phyloP scores from a whole-genome alignment of 2,888 invertebrate species.

The Diarsia mendica region DNA sequence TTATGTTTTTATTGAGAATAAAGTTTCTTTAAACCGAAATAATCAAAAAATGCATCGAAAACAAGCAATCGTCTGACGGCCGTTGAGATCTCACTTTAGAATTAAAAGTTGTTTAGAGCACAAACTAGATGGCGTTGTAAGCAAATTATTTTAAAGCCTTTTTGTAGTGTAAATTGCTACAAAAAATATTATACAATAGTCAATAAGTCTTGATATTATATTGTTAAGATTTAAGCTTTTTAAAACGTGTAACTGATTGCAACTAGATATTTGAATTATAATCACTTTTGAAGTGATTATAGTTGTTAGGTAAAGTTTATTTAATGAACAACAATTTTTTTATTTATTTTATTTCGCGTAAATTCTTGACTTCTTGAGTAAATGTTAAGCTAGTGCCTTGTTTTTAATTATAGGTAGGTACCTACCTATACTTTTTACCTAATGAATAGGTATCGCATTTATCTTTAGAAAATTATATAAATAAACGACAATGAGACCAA shows the following conservation, averaged over 20 bases:
- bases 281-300: conserved; percentile 5
- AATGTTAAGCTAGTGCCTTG: conserved; percentile 14
- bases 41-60: conserved; percentile 58
- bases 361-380: conserved; percentile 24
- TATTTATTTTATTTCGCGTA: not conserved
- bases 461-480: conserved; percentile 21
- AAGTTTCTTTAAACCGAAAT: too few species aligned
- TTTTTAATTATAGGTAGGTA: conserved; percentile 32
- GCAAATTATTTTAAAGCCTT: not conserved
- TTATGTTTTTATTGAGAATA: too few species aligned
- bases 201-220: too few species aligned
- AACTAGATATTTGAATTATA: not conserved
- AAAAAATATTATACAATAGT: not conserved
- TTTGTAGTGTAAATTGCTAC: not conserved
- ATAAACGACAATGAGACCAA: conserved; percentile 28
- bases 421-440: not conserved
- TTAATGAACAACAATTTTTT: not conserved
- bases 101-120: conserved; percentile 28
- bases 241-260: too few species aligned
- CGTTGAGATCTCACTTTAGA: conserved; percentile 58
- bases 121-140: conserved; percentile 57
- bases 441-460: conserved; percentile 18
- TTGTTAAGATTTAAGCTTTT: not conserved
- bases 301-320: not conserved
- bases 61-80: conserved; percentile 17